Evolutionary conservation across 2,888 invertebrate genomes (phyloP).

Genomic region (Thecocarcelia acutangulata): DNA sequence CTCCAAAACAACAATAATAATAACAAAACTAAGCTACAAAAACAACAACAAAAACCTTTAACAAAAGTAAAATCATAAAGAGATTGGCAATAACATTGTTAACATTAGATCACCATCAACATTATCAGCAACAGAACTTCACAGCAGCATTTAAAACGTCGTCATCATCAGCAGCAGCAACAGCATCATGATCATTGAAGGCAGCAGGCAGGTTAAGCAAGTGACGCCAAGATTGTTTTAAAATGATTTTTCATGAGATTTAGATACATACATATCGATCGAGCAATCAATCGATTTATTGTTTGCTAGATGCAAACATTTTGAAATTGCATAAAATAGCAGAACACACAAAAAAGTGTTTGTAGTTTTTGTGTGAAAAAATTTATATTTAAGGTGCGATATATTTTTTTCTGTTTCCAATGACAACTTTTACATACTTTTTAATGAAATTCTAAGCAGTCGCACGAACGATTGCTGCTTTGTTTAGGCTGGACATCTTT

Average conservation of each 20-base stretch:
- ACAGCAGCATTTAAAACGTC: constrained; percentile 22
- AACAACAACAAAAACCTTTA: constrained; percentile 22
- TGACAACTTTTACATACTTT: constrained; percentile 34
- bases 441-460: constrained; percentile 45
- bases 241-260: constrained; percentile 42
- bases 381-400: constrained; percentile 34
- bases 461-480: constrained; percentile 5
- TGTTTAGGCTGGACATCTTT: constrained; percentile 1
- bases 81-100: constrained; percentile 41
- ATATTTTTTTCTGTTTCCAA: constrained; percentile 30
- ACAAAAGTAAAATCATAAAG: constrained; percentile 45
- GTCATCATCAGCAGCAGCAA: constrained; percentile 16
- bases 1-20: constrained; percentile 61
- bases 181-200: constrained; percentile 14
- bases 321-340: constrained; percentile 1
- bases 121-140: constrained; percentile 48
- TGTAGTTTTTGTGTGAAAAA: constrained; percentile 5
- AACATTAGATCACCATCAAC: constrained; percentile 30
- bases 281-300: constrained; percentile 7
- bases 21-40: constrained; percentile 26
- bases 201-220: constrained; percentile 6
- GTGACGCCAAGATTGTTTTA: constrained; percentile 62
- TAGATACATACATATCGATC: constrained; percentile 38
- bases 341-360: not conserved
- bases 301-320: constrained; percentile 36